A percentile compares a stretch with the other conserved stretches of the same genome.
Evolutionary conservation across 2,113 vertebrate species (phyloP).

Genomic region (Anthoscopus minutus): DNA sequence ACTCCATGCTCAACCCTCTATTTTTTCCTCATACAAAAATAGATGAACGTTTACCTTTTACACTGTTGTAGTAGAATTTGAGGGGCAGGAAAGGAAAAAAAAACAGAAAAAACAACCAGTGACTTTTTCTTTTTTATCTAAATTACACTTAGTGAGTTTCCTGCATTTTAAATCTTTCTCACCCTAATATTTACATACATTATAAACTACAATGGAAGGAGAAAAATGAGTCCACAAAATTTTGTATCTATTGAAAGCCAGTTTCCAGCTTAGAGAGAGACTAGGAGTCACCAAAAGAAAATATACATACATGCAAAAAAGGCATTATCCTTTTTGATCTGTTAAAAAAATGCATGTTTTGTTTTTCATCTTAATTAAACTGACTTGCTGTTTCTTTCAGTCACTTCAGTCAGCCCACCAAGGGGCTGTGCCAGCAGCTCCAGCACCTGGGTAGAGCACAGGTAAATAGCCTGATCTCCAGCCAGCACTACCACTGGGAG

Average conservation of each 20-base stretch:
- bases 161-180: neutral
- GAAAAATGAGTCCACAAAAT: neutral
- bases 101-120: neutral
- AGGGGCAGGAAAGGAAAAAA: neutral
- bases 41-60: neutral
- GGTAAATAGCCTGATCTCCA: neutral
- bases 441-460: neutral
- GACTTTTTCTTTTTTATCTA: neutral
- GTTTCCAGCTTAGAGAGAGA: neutral
- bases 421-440: neutral
- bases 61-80: neutral
- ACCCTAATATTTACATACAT: neutral
- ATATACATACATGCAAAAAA: neutral
- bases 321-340: neutral
- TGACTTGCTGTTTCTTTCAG: neutral
- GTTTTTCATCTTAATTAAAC: neutral
- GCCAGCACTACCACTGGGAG: neutral
- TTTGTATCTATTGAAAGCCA: neutral
- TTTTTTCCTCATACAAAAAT: neutral
- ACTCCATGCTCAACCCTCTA: neutral
- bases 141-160: neutral
- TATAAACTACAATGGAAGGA: neutral
- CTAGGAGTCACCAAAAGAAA: neutral
- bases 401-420: accelerated
- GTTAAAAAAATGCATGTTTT: neutral